A percentile compares a stretch with the other conserved stretches of the same genome.
These are phyloP conservation scores for Agrilus planipennis DNA, from an alignment of 1,140 invertebrate species.

Conservation along the genomic window DNA sequence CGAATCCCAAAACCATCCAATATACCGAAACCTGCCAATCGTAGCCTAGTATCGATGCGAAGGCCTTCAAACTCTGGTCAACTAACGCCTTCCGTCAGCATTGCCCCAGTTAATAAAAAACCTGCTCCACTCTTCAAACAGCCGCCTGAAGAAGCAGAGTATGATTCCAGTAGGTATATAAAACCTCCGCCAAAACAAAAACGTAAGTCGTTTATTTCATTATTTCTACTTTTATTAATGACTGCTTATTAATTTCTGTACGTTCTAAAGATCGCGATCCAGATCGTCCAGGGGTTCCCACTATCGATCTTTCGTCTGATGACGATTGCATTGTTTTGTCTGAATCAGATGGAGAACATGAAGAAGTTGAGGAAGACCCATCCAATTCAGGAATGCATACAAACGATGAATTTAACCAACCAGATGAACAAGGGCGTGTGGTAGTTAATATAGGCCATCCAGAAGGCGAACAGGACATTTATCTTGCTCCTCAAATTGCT, in stretches of 20 bases:
- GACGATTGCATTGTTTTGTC: constrained; percentile 74
- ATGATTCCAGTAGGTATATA: constrained; percentile 13
- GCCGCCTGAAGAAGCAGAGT: constrained; percentile 19
- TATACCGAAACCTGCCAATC: constrained; percentile 8
- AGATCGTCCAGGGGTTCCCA: constrained; percentile 32
- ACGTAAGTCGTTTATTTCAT: constrained; percentile 10
- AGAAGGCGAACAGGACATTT: constrained; percentile 84
- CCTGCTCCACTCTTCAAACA: constrained; percentile 9
- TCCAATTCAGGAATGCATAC: constrained; percentile 60
- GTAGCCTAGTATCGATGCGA: constrained; percentile 15
- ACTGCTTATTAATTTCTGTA: neutral
- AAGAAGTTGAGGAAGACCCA: constrained; percentile 42
- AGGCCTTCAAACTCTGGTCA: constrained; percentile 20
- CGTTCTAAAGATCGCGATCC: neutral
- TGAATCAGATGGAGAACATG: constrained; percentile 49
- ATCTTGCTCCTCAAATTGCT: constrained; percentile 84
- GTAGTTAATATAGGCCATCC: constrained; percentile 95
- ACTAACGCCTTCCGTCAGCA: constrained; percentile 40
- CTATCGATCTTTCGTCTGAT: constrained; percentile 56
- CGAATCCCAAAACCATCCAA: constrained; percentile 25
- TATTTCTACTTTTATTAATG: constrained; percentile 3
- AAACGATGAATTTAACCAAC: constrained; percentile 84
- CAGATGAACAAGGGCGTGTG: constrained; percentile 84
- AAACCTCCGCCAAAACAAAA: constrained; percentile 12
- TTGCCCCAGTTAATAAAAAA: constrained; percentile 38